Conservation (phyloP, 37 sponge, comb jelly and placozoan genomes). For the Spongia lamella region DNA sequence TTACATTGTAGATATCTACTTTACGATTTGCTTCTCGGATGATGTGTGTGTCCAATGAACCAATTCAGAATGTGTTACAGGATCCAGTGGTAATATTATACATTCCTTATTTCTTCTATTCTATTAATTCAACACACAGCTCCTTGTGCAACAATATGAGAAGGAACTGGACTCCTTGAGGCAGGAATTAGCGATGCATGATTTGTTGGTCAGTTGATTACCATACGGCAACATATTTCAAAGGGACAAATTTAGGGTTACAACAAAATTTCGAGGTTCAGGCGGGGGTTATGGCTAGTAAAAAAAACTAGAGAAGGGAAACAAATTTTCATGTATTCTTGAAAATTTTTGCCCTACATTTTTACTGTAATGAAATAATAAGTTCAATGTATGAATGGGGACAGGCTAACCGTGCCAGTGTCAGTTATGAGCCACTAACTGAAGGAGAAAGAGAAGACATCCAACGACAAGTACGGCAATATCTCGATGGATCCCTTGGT, state of each 20-base stretch:
- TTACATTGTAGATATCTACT: constrained; percentile 82
- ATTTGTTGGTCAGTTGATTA: constrained; percentile 63
- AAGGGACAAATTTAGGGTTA: too few species aligned
- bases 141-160: constrained; percentile 84
- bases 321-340: too few species aligned
- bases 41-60: constrained; percentile 83
- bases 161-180: constrained; percentile 81
- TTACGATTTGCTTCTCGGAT: constrained; percentile 88
- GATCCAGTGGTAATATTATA: constrained; percentile 67
- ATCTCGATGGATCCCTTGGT: constrained; percentile 62
- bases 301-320: too few species aligned
- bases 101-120: not conserved
- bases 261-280: too few species aligned
- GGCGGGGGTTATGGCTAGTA: too few species aligned
- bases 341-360: too few species aligned
- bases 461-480: constrained; percentile 59
- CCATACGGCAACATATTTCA: too few species aligned
- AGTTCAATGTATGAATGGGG: too few species aligned
- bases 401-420: constrained; percentile 43
- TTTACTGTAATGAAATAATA: too few species aligned
- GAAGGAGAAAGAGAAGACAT: constrained; percentile 78
- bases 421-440: constrained; percentile 84
- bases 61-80: constrained; percentile 70
- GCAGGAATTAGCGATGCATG: constrained; percentile 93
- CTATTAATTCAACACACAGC: constrained; percentile 21